Evolutionary conservation across 2,797 vertebrate genomes (phyloP).

Genomic region (Tenualosa ilisha): DNA sequence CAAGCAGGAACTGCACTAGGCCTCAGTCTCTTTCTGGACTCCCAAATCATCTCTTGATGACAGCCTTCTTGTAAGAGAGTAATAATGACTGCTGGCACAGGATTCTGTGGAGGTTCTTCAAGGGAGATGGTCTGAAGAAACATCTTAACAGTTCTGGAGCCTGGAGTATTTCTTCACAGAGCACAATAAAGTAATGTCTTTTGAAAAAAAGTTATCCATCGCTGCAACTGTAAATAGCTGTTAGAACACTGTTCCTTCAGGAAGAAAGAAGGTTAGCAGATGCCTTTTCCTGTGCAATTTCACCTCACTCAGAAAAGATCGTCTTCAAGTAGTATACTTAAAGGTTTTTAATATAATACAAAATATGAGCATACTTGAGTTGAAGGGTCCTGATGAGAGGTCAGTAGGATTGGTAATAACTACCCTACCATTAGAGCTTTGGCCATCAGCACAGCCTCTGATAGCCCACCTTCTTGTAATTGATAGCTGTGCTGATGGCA

Average conservation of each 20-base stretch:
- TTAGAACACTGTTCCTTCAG: background rate
- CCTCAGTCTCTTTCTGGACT: background rate
- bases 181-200: background rate
- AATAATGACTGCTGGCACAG: background rate
- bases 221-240: background rate
- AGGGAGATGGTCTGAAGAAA: background rate
- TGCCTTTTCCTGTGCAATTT: background rate
- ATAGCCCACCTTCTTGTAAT: slow-evolving; percentile 37
- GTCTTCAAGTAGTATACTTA: background rate
- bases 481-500: slow-evolving; percentile 38
- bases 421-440: background rate
- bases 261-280: background rate
- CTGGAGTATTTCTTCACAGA: background rate
- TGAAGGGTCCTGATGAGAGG: background rate
- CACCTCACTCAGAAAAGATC: background rate
- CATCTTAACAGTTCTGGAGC: background rate
- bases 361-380: background rate
- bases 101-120: slow-evolving; percentile 3
- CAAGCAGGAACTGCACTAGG: background rate
- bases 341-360: too few relatives aligned
- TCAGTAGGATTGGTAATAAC: background rate
- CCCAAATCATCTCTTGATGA: background rate
- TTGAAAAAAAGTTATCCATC: background rate
- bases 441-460: background rate
- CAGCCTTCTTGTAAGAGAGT: background rate